Base-by-base conservation (phyloP, 2,113 vertebrate species). In the Vidua chalybeata region DNA sequence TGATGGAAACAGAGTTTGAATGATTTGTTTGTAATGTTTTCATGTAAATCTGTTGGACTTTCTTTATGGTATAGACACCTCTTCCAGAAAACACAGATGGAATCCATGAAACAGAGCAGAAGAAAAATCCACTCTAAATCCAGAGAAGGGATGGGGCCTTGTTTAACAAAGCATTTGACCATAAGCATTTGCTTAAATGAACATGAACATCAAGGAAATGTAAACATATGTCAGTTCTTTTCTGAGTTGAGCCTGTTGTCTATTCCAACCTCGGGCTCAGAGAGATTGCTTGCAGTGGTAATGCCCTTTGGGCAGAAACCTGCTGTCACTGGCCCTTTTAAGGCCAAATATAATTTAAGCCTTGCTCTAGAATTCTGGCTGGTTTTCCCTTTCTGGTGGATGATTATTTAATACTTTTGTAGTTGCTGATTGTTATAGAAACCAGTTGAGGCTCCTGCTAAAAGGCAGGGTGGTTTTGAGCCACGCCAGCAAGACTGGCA, bases 71-170 rank as follows among this genome's bases (percentile, higher is more conserved):
- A 14, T 48, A 31, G 68, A n/a, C 59, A 48, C 76, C n/a, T 90
- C 83, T 88, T 91, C 96, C 94, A 96, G 87, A 90, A 95, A 95
- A 56, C 61, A 64, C 93, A 96, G 93, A 86, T 94, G 94, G 93
- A 81, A 90, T 54, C 69, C 54, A 55, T 93, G 95, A 96, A 73
- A 12, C 7, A 5, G 48, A 94, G 86, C 80, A 63, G 80, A 91
- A 91, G 48, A 54, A 77, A 86, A 91, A 90, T 78, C 61, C 52
- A 35, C 67, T 73, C 64, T 41, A 43, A 67, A 59, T 66, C 24
- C 17, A 69, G 76, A 86, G 74, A 26, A 89, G 73, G 35, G 58
- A 41, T 55, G 78, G 43, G 37, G 76, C n/a, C 58, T 80, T 94
- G 83, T 84, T 95, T 73, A 92, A 71, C 92, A 90, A 94, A 86